Conservation (phyloP, 2,797 vertebrate species). For the Phataginus tricuspis region DNA sequence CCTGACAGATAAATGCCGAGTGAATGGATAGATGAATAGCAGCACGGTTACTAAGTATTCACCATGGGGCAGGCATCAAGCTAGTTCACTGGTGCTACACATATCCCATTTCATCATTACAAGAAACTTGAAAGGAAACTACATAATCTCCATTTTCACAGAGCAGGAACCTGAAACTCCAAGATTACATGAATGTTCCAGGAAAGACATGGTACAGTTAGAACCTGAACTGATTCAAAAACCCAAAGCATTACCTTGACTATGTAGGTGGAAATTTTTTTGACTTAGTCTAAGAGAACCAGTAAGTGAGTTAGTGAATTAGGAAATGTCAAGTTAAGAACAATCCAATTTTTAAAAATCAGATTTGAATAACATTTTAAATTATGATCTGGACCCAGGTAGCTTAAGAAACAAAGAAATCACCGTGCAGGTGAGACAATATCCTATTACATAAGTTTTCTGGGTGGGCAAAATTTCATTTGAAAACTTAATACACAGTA, state of each 20-base stretch:
- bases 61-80: too few species aligned
- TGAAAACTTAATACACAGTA: background rate
- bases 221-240: background rate
- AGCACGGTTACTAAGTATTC: background rate
- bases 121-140: background rate
- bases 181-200: background rate
- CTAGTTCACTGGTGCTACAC: background rate
- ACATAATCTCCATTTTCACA: background rate
- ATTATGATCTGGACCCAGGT: background rate
- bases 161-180: background rate
- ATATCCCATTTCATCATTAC: background rate
- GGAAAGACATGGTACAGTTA: background rate
- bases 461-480: background rate
- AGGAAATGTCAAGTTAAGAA: background rate
- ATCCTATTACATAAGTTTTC: background rate
- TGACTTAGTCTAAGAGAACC: background rate
- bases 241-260: background rate
- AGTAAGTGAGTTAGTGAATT: background rate
- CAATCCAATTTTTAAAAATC: background rate
- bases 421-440: background rate
- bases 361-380: background rate
- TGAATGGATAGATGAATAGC: background rate
- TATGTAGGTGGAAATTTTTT: background rate
- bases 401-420: background rate
- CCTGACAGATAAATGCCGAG: background rate